phyloP scores from a whole-genome alignment of 2,888 invertebrate species.

The Beris chalybata region DNA sequence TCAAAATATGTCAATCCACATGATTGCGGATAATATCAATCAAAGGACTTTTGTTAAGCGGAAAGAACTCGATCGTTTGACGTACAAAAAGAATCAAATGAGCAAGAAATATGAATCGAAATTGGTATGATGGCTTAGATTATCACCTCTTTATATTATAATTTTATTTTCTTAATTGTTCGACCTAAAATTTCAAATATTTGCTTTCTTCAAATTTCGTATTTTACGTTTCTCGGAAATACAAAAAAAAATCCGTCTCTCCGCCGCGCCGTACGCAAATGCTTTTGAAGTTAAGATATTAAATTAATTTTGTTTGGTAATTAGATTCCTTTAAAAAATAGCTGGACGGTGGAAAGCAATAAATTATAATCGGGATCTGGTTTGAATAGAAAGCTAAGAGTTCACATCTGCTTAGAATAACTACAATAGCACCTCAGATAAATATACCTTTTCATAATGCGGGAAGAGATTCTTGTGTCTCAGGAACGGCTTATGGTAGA shows the following conservation, averaged over 20 bases:
- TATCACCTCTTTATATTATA: not conserved
- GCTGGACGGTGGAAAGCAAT: too few species aligned
- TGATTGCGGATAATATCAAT: conserved; percentile 52
- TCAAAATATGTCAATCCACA: conserved; percentile 50
- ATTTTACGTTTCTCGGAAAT: not conserved
- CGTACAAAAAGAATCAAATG: conserved; percentile 45
- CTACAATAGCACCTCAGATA: too few species aligned
- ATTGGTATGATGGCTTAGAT: conserved; percentile 42
- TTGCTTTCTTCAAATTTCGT: not conserved
- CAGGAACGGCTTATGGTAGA: too few species aligned
- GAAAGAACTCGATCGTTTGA: conserved; percentile 52
- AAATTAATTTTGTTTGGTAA: not conserved
- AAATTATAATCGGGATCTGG: too few species aligned
- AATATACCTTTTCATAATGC: too few species aligned
- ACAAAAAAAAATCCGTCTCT: not conserved
- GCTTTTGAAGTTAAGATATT: not conserved
- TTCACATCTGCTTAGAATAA: too few species aligned
- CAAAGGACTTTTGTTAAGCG: conserved; percentile 53
- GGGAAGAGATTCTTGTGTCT: too few species aligned
- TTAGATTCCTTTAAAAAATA: too few species aligned
- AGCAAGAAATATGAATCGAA: conserved; percentile 45
- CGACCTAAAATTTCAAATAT: not conserved
- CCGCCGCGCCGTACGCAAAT: too few species aligned
- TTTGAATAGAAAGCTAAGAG: too few species aligned
- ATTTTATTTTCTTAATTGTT: not conserved